Conservation (phyloP, 2,888 invertebrate genomes). For the Gonocerus acuteangulatus region DNA sequence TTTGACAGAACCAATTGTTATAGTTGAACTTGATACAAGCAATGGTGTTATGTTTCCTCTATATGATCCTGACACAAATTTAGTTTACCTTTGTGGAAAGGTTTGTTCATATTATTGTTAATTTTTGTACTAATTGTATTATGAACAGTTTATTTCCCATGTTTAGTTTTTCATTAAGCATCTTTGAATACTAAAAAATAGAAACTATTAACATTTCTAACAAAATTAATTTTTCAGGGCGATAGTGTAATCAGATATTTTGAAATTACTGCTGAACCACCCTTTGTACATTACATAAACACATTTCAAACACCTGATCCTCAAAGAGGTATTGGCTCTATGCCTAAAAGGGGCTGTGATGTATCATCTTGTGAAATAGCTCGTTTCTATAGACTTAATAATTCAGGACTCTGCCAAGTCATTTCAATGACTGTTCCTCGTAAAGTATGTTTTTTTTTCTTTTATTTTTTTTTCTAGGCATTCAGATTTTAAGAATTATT, state of each 20-base stretch:
- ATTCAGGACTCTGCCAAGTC: conserved; percentile 87
- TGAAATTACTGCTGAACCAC: conserved; percentile 85
- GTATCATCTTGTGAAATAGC: conserved; percentile 89
- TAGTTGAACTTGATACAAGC: conserved; percentile 87
- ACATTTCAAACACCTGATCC: conserved; percentile 97
- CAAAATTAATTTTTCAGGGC: conserved; percentile 52
- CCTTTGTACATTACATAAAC: conserved; percentile 93
- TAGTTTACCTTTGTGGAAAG: conserved; percentile 92
- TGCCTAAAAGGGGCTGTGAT: conserved; percentile 96
- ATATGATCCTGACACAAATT: conserved; percentile 91
- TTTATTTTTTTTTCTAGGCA: not conserved
- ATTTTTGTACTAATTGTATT: no score
- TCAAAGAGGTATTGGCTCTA: conserved; percentile 92
- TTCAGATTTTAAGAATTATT: not conserved
- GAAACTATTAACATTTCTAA: no score
- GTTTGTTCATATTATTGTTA: conserved; percentile 41
- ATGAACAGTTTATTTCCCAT: no score
- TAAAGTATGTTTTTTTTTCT: conserved; percentile 51
- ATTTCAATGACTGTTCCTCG: conserved; percentile 97
- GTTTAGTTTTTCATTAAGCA: no score
- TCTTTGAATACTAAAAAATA: no score
- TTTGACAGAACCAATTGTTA: conserved; percentile 77
- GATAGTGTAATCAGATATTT: conserved; percentile 95
- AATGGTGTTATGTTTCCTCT: conserved; percentile 96
- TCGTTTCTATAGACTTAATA: conserved; percentile 91